Evolutionary conservation across 2,888 invertebrate species (phyloP).

Genomic region (Cephus sareptanus): DNA sequence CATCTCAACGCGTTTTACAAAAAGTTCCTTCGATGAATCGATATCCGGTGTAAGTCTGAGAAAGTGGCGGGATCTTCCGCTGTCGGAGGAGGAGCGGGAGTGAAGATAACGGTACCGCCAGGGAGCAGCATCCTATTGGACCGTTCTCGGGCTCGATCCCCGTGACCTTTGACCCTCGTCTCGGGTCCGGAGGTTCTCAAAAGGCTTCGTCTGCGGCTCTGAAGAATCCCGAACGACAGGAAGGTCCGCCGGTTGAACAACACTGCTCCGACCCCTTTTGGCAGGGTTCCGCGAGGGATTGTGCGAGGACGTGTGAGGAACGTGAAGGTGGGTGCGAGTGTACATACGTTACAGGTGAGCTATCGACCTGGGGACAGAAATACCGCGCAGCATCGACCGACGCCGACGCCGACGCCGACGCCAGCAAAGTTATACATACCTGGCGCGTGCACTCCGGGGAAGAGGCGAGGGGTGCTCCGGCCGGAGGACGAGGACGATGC

Average conservation of each 20-base stretch:
- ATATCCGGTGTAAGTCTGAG: neutral
- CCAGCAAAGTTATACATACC: slow-evolving; percentile 38
- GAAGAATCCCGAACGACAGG: neutral
- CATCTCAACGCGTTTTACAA: neutral
- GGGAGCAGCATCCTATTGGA: neutral
- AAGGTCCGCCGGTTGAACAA: slow-evolving; percentile 34
- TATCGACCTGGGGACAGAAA: slow-evolving; percentile 66
- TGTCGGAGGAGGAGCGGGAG: neutral
- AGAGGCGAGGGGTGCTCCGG: slow-evolving; percentile 10
- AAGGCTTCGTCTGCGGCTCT: neutral
- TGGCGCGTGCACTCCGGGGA: slow-evolving; percentile 36
- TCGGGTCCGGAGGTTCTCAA: slow-evolving; percentile 1
- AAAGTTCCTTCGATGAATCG: neutral
- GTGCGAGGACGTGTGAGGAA: slow-evolving; percentile 37
- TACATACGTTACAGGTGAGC: slow-evolving; percentile 46
- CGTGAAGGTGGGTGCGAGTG: neutral
- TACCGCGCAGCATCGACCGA: slow-evolving; percentile 66
- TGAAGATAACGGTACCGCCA: neutral
- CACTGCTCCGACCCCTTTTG: slow-evolving; percentile 32
- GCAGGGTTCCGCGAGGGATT: slow-evolving; percentile 31
- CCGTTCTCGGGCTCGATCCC: neutral
- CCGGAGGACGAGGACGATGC: slow-evolving; percentile 15
- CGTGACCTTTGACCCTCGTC: slow-evolving; percentile 11
- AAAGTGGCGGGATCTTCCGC: neutral
- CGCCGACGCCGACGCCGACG: slow-evolving; percentile 35